Base-by-base conservation (phyloP, 2,113 vertebrate genomes). In the Lichenostomus cassidix region DNA sequence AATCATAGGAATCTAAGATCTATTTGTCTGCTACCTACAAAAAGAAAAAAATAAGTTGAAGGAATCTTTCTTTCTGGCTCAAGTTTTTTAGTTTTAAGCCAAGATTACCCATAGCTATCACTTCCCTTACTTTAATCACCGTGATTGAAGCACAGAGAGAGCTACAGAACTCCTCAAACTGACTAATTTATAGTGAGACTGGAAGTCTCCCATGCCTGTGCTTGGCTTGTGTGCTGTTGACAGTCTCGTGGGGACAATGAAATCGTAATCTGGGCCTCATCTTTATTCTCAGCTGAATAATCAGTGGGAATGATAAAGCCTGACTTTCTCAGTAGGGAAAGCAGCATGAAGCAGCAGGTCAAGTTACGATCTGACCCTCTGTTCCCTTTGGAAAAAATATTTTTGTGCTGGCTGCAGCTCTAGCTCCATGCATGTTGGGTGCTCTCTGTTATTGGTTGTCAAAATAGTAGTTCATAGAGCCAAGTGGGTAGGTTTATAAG, bases 271-370 rank as follows among this genome's bases (percentile, higher is more conserved):
- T 75, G 60, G 42, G 47, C 62, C 35, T 78, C 90, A 91, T 89
- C 74, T 95, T 96, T 83, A 93, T 89, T 93, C 76, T 93, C 89
- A 81, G 92, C 46, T 95, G 89, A 76, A 74, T 89, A 94, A 94
- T 89, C 94, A 94, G 89, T 81, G 68, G 68, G 44, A 93, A 90
- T 24, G 50, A 89, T 92, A 86, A 86, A 94, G 79, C 52, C 42
- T 60, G 89, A 85, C 47, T 77, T 90, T 90, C 79, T 85, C 83
- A 55, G 83, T 74, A 83, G 55, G 35, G 39, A 95, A 92, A 90
- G 35, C 79, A 96, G 90, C 82, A 83, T 87, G 94, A 92, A 93
- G 68, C 63, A 93, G 63, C 35, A 90, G 86, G 92, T 92, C 95
- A 95, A 74, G 64, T 89, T 94, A 83, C 5, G 3, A 80, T 89